These are phyloP conservation scores for Molanna angustata DNA, from an alignment of 2,888 invertebrate genomes.

Conservation along the genomic window DNA sequence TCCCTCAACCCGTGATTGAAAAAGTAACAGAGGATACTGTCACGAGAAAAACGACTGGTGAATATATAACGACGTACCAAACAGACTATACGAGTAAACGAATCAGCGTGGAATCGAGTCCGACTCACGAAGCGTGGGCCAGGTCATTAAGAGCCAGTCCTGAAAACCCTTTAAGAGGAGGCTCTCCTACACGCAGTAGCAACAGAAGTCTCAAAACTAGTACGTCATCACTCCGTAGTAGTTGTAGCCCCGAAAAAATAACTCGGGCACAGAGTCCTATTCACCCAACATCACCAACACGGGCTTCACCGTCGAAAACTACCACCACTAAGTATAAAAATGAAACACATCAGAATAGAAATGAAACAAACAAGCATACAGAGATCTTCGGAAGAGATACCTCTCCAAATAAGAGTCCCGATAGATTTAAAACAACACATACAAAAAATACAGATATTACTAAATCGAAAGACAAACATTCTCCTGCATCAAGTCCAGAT, in stretches of 20 bases:
- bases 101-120: constrained; percentile 64
- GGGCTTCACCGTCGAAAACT: not conserved
- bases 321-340: not conserved
- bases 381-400: constrained; percentile 8
- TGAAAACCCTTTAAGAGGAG: constrained; percentile 50
- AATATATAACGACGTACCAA: constrained; percentile 62
- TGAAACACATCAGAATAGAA: constrained; percentile 8
- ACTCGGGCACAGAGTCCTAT: constrained; percentile 24
- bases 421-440: constrained; percentile 9
- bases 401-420: constrained; percentile 24
- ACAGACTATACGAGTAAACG: constrained; percentile 55
- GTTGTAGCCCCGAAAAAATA: constrained; percentile 48
- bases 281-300: constrained; percentile 14
- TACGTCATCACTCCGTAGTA: constrained; percentile 54
- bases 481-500: too few species aligned
- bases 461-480: too few species aligned
- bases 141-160: constrained; percentile 67
- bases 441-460: too few species aligned
- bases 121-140: constrained; percentile 75
- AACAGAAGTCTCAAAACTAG: constrained; percentile 49
- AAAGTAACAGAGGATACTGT: constrained; percentile 36
- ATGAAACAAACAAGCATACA: not conserved
- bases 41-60: constrained; percentile 44
- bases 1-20: constrained; percentile 38
- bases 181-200: constrained; percentile 57